Percentiles rank a stretch among this genome's conserved stretches.
phyloP scores from a whole-genome alignment of 1,140 invertebrate species.

The Temnothorax curvispinosus region DNA sequence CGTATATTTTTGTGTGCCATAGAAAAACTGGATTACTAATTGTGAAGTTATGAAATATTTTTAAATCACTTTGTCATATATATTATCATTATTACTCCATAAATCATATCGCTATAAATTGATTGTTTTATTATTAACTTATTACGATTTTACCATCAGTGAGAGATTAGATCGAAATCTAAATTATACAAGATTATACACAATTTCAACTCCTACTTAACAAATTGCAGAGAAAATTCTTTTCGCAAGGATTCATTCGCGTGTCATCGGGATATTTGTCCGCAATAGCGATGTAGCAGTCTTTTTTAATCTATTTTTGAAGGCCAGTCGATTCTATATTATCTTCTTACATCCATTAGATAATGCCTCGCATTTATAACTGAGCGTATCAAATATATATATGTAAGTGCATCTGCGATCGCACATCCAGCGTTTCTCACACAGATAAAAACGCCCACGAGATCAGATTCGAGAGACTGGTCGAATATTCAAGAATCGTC shows the following conservation, averaged over 20 bases:
- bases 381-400: not conserved
- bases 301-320: slow-evolving; percentile 24
- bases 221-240: not conserved
- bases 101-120: not conserved
- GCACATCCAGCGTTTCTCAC: not conserved
- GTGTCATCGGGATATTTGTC: slow-evolving; percentile 9
- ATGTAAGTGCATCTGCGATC: not conserved
- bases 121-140: not conserved
- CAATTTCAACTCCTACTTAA: not conserved
- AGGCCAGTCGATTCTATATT: not conserved
- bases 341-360: not conserved
- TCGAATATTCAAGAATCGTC: not conserved
- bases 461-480: slow-evolving; percentile 28
- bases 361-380: not conserved
- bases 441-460: not conserved
- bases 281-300: not conserved
- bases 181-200: slow-evolving; percentile 1
- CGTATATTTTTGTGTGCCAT: not conserved
- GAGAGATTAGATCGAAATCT: not conserved
- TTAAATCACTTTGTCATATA: not conserved
- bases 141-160: not conserved
- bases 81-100: not conserved
- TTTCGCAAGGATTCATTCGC: slow-evolving; percentile 27
- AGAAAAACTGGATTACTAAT: not conserved
- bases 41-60: not conserved